Evolutionary conservation across 2,113 vertebrate genomes (phyloP), one percentile per base, ranked within the genome.

Genomic region (Drymodes brunneopygia): DNA sequence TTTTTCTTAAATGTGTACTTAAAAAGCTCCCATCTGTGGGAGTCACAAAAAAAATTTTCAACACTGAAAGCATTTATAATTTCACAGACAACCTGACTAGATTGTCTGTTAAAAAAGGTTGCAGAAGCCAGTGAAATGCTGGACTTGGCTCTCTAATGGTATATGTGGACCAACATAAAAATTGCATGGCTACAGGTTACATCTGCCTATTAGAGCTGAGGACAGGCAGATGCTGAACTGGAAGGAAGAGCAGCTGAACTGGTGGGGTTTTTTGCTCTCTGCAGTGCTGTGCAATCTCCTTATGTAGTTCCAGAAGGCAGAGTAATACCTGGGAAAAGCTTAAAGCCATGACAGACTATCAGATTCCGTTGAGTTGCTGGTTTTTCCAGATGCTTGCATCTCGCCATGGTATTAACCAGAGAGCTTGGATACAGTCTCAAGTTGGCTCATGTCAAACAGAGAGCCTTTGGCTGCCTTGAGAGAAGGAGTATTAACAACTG

Each of bases 391-490:
- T 0, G 0, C 17, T 64, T 74, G 58, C 3, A 11, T 70, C n/a
- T 88, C 2, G 4, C 66, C 19, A 1, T 51, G 33, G 15, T 27
- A 14, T 61, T 77, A 65, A 80, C 13, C 38, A 25, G 79, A 51
- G 79, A 56, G 15, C 33, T 78, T 78, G 62, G 56, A 10, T 48
- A 3, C 44, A 69, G 17, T 47, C 51, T 78, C 0, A 0, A 47
- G 47, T 2, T 82, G 56, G 21, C 47, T 82, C 0, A 0, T 48
- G 79, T 45, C 0, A 0, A 18, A 56, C 53, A 27, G 11, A 4
- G 22, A 75, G 36, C 62, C 36, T 64, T 78, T 71, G 81, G 47
- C 74, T 82, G 45, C 21, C 6, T 21, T 9, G 28, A 22, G 64
- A 42, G 36, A 25, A 0, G 0, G 10, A 4, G 1, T 80, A 3